Evolutionary conservation across 1,140 invertebrate genomes (phyloP).

Genomic region (Anoplophora glabripennis): DNA sequence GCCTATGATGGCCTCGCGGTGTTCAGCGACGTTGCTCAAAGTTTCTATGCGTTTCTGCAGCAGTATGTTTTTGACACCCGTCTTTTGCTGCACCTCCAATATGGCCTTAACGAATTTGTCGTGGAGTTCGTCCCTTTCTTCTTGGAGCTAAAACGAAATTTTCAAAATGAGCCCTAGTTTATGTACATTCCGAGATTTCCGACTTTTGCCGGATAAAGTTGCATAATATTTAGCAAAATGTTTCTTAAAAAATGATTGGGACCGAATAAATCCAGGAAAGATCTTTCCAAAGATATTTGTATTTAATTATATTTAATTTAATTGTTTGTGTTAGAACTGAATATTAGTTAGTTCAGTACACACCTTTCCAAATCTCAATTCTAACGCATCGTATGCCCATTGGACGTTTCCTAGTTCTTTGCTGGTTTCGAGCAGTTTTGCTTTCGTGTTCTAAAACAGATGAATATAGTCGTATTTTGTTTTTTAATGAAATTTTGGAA

Average conservation of each 20-base stretch:
- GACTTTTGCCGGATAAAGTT: too few relatives aligned
- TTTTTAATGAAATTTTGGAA: slow-evolving; percentile 8
- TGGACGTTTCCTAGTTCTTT: slow-evolving; percentile 72
- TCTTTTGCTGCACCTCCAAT: slow-evolving; percentile 81
- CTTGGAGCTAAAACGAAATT: slow-evolving; percentile 54
- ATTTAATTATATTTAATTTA: too few relatives aligned
- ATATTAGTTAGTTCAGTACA: too few relatives aligned
- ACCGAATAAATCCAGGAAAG: too few relatives aligned
- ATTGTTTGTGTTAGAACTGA: too few relatives aligned
- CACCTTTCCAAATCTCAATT: slow-evolving; percentile 75
- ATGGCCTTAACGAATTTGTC: slow-evolving; percentile 76
- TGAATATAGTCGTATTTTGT: too few relatives aligned
- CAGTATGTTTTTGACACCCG: slow-evolving; percentile 69
- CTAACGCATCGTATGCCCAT: slow-evolving; percentile 73
- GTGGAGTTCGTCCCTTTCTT: slow-evolving; percentile 77
- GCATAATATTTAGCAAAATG: too few relatives aligned
- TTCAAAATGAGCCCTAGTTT: too few relatives aligned
- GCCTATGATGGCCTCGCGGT: slow-evolving; percentile 63
- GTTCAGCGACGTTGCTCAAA: slow-evolving; percentile 64
- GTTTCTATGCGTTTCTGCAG: slow-evolving; percentile 72
- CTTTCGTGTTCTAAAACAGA: slow-evolving; percentile 63
- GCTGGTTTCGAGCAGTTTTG: slow-evolving; percentile 54
- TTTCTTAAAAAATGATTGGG: too few relatives aligned
- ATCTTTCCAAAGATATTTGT: too few relatives aligned
- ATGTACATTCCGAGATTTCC: too few relatives aligned